Base-by-base conservation (phyloP, 2,888 invertebrate genomes). In the Amiota communis region DNA sequence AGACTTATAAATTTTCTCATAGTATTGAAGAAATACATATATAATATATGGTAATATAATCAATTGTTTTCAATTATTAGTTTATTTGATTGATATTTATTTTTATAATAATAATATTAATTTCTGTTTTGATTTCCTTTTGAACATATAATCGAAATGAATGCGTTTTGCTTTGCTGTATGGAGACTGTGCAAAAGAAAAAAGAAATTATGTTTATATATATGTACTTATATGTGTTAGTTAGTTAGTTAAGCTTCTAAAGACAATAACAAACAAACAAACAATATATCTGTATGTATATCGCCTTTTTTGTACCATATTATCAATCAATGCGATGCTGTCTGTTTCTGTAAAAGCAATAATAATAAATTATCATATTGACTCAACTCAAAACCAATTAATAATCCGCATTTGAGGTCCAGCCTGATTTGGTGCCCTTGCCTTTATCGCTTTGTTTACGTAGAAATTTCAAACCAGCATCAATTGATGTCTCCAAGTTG, bases 401-500 rank as follows among this genome's bases (percentile, higher is more conserved):
- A 77, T 90, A 90, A 65, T 89, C 89, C 1, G 89, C 88, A 71
- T 87, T 89, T 20, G 89, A 86, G 1, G 87, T 84, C 90, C 90
- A 90, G 49, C 82, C 87, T 6, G 85, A 85, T 72, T 90, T 90
- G n/a, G 83, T 86, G 13, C 86, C 81, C 20, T 84, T 85, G 17
- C 85, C 85, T 71, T 91, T 91, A 80, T 92, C 92, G n/a, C 90
- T 89, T 82, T 91, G 91, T 59, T 92, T 85, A 17, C 92, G 89
- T 56, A 92, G 86, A 85, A 90, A 92, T 75, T 89, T 89, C 17
- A 92, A 84, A 0, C 92, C 92, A 11, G 91, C 92, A 79, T 91
- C 91, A 71, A 92, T 92, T 0, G 92, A 91, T 6, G 36, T 4
- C 6, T 36, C 36, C 36, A 36, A 36, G 36, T 36, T 36, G 6